phyloP scores from a whole-genome alignment of 92 coral and sea anemone species.

The Scolanthus callimorphus region DNA sequence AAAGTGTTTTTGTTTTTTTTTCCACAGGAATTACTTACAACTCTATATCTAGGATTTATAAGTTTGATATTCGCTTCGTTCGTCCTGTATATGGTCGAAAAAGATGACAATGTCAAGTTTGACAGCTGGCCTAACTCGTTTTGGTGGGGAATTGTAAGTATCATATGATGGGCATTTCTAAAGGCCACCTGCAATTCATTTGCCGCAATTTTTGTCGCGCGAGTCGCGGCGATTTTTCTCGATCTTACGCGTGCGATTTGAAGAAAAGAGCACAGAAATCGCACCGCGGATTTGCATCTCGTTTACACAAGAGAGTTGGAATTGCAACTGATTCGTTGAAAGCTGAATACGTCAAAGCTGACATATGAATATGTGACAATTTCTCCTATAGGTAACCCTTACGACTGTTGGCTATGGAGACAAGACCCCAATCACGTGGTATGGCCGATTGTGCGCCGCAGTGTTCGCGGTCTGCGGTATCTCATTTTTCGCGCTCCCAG shows the following conservation, averaged over 20 bases:
- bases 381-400: conserved; percentile 71
- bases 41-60: conserved; percentile 93
- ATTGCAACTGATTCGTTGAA: too few species aligned
- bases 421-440: conserved; percentile 83
- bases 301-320: too few species aligned
- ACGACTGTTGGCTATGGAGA: conserved; percentile 98
- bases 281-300: too few species aligned
- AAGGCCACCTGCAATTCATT: too few species aligned
- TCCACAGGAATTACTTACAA: conserved; percentile 87
- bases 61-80: conserved; percentile 91
- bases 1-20: too few species aligned
- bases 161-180: too few species aligned
- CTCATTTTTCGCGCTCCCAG: conserved; percentile 97
- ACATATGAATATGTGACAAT: too few species aligned
- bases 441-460: conserved; percentile 84
- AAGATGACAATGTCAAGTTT: conserved; percentile 38
- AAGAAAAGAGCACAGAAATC: too few species aligned
- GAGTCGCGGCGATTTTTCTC: too few species aligned
- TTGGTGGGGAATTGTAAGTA: conserved; percentile 99
- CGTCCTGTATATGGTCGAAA: conserved; percentile 85
- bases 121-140: conserved; percentile 90
- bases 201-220: too few species aligned
- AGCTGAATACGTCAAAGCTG: too few species aligned
- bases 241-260: too few species aligned
- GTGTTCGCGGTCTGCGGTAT: conserved; percentile 90